Evolutionary conservation across 2,888 invertebrate species (phyloP).

Genomic region (Patella ulyssiponensis): DNA sequence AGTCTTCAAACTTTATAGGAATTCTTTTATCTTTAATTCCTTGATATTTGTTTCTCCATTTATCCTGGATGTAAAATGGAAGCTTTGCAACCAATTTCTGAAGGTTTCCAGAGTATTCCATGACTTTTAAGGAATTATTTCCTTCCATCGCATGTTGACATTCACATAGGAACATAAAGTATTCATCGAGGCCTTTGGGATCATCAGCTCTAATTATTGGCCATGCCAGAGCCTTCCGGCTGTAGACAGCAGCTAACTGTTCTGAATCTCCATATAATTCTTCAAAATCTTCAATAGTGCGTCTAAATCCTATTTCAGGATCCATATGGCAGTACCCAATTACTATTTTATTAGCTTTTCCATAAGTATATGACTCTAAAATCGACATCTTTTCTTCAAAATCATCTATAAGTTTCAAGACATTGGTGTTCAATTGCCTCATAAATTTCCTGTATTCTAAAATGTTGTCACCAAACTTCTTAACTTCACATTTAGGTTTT

Average conservation of each 20-base stretch:
- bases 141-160: too few relatives aligned
- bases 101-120: too few relatives aligned
- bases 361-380: neutral
- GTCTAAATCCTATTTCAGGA: neutral
- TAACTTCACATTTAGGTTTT: neutral
- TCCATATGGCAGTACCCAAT: neutral
- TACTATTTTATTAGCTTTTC: neutral
- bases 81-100: too few relatives aligned
- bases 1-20: too few relatives aligned
- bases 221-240: neutral
- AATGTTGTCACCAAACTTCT: neutral
- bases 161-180: too few relatives aligned
- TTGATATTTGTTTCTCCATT: too few relatives aligned
- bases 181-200: too few relatives aligned
- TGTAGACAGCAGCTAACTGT: neutral
- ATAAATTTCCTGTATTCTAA: neutral
- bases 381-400: neutral
- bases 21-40: too few relatives aligned
- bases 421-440: conserved; percentile 1
- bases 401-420: neutral
- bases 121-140: too few relatives aligned
- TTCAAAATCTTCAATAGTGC: neutral
- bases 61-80: too few relatives aligned
- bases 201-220: too few relatives aligned
- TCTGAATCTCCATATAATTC: conserved; percentile 4